Conservation (phyloP, 2,888 invertebrate genomes). For the Clepsis dumicolana region DNA sequence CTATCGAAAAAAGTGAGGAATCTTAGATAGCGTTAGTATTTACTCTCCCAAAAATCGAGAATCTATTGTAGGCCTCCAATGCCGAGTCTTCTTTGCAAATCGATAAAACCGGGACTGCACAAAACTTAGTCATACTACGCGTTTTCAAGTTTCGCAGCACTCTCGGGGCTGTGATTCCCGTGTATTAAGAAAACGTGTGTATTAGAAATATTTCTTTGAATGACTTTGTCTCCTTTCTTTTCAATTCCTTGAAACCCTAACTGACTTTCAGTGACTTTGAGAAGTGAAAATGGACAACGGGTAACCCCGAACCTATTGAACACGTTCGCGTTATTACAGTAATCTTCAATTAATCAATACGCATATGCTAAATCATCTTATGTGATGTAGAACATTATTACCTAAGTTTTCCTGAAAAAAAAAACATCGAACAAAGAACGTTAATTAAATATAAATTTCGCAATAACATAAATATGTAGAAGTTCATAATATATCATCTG, state of each 20-base stretch:
- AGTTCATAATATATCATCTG: neutral
- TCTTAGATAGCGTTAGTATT: neutral
- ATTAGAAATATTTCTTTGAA: neutral
- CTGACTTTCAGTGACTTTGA: neutral
- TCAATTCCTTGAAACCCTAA: neutral
- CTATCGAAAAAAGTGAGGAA: neutral
- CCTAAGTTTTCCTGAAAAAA: neutral
- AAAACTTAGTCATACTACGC: conserved; percentile 38
- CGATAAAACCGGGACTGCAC: conserved; percentile 52
- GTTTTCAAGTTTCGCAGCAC: conserved; percentile 35
- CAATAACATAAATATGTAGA: neutral
- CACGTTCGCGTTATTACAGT: neutral
- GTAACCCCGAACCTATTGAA: neutral
- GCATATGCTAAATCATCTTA: neutral
- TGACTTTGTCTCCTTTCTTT: neutral
- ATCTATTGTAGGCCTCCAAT: conserved; percentile 43
- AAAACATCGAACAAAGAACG: neutral
- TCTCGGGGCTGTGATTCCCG: neutral
- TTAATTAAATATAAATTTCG: neutral
- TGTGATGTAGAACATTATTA: neutral
- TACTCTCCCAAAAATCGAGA: conserved; percentile 43
- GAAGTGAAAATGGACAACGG: neutral
- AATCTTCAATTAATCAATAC: neutral
- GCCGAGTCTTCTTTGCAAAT: conserved; percentile 48
- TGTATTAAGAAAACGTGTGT: neutral